phyloP scores from a whole-genome alignment of 2,113 vertebrate species.

The Thamnaconus septentrionalis region DNA sequence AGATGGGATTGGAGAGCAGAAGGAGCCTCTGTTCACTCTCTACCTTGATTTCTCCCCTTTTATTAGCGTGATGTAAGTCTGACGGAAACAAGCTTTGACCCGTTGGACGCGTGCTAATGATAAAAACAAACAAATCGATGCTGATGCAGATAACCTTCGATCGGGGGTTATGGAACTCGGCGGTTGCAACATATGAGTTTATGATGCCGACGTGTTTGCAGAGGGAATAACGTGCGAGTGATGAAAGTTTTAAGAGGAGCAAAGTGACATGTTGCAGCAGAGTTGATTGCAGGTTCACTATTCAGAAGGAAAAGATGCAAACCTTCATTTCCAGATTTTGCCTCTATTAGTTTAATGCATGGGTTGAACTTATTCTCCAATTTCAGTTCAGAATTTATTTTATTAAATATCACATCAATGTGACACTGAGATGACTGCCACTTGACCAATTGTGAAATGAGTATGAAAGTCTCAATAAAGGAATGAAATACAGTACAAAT shows the following conservation, averaged over 20 bases:
- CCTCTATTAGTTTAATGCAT: no score
- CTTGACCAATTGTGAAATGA: no score
- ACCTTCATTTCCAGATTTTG: no score
- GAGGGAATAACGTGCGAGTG: constrained; percentile 36
- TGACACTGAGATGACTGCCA: no score
- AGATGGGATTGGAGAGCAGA: constrained; percentile 75
- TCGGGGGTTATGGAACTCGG: constrained; percentile 12
- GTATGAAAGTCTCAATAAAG: no score
- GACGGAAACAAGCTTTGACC: constrained; percentile 42
- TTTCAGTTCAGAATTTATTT: no score
- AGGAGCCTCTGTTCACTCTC: constrained; percentile 54
- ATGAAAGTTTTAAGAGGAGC: not conserved
- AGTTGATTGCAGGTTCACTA: no score
- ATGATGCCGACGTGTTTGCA: constrained; percentile 20
- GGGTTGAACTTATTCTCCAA: no score
- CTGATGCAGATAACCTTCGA: constrained; percentile 30
- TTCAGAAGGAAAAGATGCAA: no score
- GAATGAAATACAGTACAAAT: no score
- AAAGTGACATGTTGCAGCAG: constrained; percentile 13
- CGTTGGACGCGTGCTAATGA: constrained; percentile 12
- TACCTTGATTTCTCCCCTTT: constrained; percentile 53
- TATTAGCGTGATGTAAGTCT: constrained; percentile 48
- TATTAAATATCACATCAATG: no score
- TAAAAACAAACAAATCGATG: constrained; percentile 24
- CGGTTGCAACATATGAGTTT: constrained; percentile 25